Conservation (phyloP, 2,888 invertebrate genomes). For the Barypeithes pellucidus region DNA sequence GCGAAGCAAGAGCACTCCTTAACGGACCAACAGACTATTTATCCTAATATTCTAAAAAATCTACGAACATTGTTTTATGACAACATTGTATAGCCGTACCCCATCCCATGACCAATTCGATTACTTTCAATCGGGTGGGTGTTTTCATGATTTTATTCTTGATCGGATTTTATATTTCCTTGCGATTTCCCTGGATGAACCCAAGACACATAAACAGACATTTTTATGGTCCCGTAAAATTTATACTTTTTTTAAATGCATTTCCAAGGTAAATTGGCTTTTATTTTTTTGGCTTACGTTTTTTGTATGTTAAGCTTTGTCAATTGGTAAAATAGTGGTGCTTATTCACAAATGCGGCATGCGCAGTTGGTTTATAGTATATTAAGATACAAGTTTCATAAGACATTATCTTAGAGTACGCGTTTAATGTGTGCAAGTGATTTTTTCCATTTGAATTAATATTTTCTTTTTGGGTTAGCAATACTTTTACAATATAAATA, state of each 20-base stretch:
- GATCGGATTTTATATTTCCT: conserved; percentile 44
- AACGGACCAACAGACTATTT: too few species aligned
- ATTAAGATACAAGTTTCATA: too few species aligned
- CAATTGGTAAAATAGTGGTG: background rate
- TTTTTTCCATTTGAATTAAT: too few species aligned
- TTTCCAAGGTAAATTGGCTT: conserved; percentile 32
- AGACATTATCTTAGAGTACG: too few species aligned
- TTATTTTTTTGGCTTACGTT: conserved; percentile 5
- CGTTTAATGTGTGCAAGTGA: too few species aligned
- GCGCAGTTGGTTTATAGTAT: too few species aligned
- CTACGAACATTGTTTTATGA: too few species aligned
- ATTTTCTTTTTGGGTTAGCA: too few species aligned
- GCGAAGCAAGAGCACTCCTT: too few species aligned
- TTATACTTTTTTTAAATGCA: conserved; percentile 38
- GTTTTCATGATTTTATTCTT: conserved; percentile 41
- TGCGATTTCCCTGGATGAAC: conserved; percentile 47
- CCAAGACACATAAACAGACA: conserved; percentile 48
- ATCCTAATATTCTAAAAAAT: too few species aligned
- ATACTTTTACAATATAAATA: too few species aligned
- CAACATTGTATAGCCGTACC: background rate
- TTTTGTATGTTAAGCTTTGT: background rate
- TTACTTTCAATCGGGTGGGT: conserved; percentile 46
- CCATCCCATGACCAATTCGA: conserved; percentile 37
- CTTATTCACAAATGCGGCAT: background rate
- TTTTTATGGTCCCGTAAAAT: conserved; percentile 46